Percentiles rank a stretch among this genome's conserved stretches.
These are phyloP conservation scores for Drosophila gunungcola DNA, from an alignment of 1,140 invertebrate species.

Conservation along the genomic window DNA sequence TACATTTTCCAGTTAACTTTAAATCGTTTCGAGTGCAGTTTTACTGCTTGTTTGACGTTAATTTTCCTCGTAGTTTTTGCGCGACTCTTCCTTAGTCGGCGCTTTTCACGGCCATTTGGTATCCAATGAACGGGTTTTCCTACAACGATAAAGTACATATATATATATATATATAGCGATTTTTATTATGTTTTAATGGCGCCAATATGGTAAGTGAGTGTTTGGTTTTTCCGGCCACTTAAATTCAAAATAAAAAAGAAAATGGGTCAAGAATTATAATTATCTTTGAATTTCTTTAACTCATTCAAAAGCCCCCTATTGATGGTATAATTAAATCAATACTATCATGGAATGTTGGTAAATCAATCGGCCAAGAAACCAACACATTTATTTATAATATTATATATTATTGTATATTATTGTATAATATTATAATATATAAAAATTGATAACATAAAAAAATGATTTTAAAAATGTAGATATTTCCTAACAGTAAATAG, in stretches of 20 bases:
- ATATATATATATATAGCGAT: constrained; percentile 6
- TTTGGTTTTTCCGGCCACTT: constrained; percentile 2
- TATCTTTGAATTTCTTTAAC: no score
- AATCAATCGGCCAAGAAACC: no score
- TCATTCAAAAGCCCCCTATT: no score
- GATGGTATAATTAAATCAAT: no score
- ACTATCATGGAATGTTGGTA: no score
- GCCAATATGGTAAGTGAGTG: neutral
- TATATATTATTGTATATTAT: no score
- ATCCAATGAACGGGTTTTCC: constrained; percentile 49
- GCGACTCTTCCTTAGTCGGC: constrained; percentile 3
- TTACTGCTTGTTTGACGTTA: constrained; percentile 31
- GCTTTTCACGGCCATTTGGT: constrained; percentile 52
- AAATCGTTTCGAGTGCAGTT: constrained; percentile 63
- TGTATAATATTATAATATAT: no score
- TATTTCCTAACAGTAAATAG: no score
- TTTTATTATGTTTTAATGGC: constrained; percentile 15
- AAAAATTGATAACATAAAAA: no score
- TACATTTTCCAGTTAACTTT: constrained; percentile 72
- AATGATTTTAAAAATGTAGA: no score
- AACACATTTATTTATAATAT: no score
- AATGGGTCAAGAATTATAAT: constrained; percentile 11
- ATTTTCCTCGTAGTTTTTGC: constrained; percentile 35
- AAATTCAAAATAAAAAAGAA: constrained; percentile 13
- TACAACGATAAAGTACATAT: constrained; percentile 17